These are phyloP conservation scores for Acanthis flammea DNA, from an alignment of 2,797 vertebrate species.

Conservation along the genomic window DNA sequence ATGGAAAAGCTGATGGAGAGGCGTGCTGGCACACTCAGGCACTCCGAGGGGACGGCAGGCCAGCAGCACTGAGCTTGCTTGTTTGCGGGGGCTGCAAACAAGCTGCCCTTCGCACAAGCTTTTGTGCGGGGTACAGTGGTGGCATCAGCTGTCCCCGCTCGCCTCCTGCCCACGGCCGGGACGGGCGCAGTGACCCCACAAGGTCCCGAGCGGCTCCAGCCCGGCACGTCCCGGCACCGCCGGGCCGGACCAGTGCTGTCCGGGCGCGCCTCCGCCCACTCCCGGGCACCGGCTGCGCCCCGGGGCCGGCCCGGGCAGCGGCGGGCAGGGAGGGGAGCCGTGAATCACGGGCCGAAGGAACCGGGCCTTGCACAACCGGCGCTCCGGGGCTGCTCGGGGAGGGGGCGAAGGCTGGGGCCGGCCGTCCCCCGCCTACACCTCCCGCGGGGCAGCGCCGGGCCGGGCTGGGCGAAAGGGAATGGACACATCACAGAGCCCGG, in stretches of 20 bases:
- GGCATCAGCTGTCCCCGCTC: background rate
- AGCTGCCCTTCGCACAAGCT: background rate
- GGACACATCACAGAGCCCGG: background rate
- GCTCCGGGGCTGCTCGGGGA: background rate
- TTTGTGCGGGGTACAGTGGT: rapidly evolving
- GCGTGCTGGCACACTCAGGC: rapidly evolving
- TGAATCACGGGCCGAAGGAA: slow-evolving; percentile 3
- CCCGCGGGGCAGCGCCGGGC: background rate
- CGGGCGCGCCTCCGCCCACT: background rate
- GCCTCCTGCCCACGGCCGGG: background rate
- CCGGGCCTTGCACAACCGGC: slow-evolving; percentile 15
- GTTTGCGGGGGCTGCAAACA: background rate
- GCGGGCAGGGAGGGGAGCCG: background rate
- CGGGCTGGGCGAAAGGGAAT: rapidly evolving
- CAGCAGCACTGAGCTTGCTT: background rate
- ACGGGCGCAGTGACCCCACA: background rate
- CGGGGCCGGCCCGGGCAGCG: background rate
- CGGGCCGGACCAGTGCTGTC: background rate
- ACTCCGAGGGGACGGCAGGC: background rate
- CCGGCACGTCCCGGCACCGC: background rate
- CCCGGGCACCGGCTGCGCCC: background rate
- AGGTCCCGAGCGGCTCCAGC: background rate
- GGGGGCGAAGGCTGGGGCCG: background rate
- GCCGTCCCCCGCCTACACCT: background rate
- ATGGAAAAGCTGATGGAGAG: background rate